Evolutionary conservation across 2,797 vertebrate genomes (phyloP).

Genomic region (Argyrosomus regius): DNA sequence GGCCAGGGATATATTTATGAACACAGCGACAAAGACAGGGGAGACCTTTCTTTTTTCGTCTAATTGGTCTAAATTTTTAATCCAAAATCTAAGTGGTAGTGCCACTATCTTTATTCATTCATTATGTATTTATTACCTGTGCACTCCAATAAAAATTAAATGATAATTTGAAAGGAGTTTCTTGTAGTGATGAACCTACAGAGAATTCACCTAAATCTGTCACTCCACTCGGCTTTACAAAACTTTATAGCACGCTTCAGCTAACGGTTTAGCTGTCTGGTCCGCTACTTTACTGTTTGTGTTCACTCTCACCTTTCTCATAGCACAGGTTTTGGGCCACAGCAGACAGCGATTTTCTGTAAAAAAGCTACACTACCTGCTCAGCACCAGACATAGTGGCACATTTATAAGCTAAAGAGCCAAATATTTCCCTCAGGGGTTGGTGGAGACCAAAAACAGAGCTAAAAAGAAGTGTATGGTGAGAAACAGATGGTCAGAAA

Average conservation of each 20-base stretch:
- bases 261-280: not conserved
- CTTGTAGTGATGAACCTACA: not conserved
- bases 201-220: not conserved
- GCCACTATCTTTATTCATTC: not conserved
- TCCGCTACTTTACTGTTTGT: not conserved
- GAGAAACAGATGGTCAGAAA: not conserved
- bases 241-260: not conserved
- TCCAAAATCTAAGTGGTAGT: slow-evolving; percentile 5
- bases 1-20: slow-evolving; percentile 4
- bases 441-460: slow-evolving; percentile 2
- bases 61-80: slow-evolving; percentile 17
- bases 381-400: not conserved
- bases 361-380: not conserved
- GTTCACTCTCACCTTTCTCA: not conserved
- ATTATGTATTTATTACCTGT: slow-evolving; percentile 19
- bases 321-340: rapidly evolving
- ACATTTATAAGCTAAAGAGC: not conserved
- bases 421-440: not conserved
- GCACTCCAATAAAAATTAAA: slow-evolving; percentile 2
- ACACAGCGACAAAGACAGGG: not conserved
- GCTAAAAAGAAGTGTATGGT: not conserved
- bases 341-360: not conserved
- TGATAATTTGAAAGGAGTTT: not conserved
- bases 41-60: not conserved
- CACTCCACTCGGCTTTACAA: not conserved